Percentiles rank a stretch among this genome's conserved stretches.
Evolutionary conservation across 2,113 vertebrate genomes (phyloP).

Genomic region (Tragelaphus buxtoni): DNA sequence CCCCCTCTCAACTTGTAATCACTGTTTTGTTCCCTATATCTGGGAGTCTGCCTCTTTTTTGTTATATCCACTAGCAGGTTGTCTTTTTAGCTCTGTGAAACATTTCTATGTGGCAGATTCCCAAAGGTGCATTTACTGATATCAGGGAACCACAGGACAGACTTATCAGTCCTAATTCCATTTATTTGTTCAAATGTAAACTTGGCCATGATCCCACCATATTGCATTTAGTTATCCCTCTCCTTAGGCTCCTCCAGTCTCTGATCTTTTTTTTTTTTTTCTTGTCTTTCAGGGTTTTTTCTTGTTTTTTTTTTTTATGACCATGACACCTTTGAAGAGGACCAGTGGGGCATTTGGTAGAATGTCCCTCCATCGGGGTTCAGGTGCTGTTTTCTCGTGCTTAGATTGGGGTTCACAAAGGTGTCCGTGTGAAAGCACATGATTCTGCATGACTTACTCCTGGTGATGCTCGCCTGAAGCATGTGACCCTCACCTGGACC

Average conservation of each 20-base stretch:
- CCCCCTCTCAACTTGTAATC: not conserved
- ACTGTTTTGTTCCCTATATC: not conserved
- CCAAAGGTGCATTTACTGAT: not conserved
- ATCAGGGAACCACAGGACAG: too few relatives aligned
- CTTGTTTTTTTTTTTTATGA: not conserved
- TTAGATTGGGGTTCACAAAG: not conserved
- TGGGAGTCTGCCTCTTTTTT: not conserved
- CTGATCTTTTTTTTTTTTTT: not conserved
- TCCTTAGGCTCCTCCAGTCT: not conserved
- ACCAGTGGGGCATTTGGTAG: not conserved
- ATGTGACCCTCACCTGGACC: not conserved
- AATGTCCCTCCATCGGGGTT: not conserved
- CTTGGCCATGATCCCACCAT: not conserved
- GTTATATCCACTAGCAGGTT: too few relatives aligned
- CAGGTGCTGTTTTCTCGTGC: not conserved
- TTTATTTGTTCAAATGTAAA: not conserved
- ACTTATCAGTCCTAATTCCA: not conserved
- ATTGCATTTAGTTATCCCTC: not conserved
- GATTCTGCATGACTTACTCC: not conserved
- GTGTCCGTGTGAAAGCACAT: not conserved
- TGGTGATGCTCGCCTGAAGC: not conserved
- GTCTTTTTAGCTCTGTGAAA: not conserved
- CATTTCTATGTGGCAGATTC: not conserved
- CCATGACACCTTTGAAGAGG: not conserved
- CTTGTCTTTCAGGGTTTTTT: not conserved